phyloP scores from a whole-genome alignment of 2,888 invertebrate species.

The Parochlus steinenii region DNA sequence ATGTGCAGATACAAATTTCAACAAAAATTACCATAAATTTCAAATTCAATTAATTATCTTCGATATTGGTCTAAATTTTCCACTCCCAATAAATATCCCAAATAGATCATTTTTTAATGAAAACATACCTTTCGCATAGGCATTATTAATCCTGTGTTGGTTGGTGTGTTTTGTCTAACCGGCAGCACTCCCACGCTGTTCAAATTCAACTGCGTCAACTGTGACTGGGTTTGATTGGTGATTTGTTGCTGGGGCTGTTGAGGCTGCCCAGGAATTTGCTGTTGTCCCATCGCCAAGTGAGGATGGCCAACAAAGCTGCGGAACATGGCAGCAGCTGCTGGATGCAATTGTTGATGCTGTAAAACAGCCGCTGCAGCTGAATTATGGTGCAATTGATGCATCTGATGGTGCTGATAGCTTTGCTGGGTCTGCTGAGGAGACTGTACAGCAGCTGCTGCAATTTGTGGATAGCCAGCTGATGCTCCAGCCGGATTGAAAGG shows the following conservation, averaged over 20 bases:
- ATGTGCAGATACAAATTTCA: too few relatives aligned
- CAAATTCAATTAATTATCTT: too few relatives aligned
- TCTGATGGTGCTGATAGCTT: conserved; percentile 13
- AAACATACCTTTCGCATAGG: conserved; percentile 13
- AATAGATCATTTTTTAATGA: too few relatives aligned
- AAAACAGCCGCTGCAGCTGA: conserved; percentile 10
- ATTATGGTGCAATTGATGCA: conserved; percentile 11
- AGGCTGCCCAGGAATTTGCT: conserved; percentile 18
- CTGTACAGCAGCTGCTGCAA: conserved; percentile 14
- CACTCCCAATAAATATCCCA: too few relatives aligned
- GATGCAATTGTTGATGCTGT: conserved; percentile 15
- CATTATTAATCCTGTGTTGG: conserved; percentile 10
- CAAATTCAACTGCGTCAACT: conserved; percentile 21
- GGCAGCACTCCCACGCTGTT: conserved; percentile 22
- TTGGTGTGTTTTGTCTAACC: conserved; percentile 18
- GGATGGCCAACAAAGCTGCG: conserved; percentile 25
- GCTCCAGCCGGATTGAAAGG: conserved; percentile 9
- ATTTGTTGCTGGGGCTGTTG: conserved; percentile 16
- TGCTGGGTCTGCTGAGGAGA: conserved; percentile 18
- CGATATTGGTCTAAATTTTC: too few relatives aligned
- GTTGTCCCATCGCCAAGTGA: conserved; percentile 19
- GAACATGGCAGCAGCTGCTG: conserved; percentile 24
- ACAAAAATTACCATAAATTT: too few relatives aligned
- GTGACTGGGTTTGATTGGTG: conserved; percentile 17
- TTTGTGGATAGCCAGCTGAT: conserved; percentile 10